A percentile compares a stretch with the other conserved stretches of the same genome.
Conservation (phyloP, 2,113 vertebrate species). For the Lamprologus tigripictilis region DNA sequence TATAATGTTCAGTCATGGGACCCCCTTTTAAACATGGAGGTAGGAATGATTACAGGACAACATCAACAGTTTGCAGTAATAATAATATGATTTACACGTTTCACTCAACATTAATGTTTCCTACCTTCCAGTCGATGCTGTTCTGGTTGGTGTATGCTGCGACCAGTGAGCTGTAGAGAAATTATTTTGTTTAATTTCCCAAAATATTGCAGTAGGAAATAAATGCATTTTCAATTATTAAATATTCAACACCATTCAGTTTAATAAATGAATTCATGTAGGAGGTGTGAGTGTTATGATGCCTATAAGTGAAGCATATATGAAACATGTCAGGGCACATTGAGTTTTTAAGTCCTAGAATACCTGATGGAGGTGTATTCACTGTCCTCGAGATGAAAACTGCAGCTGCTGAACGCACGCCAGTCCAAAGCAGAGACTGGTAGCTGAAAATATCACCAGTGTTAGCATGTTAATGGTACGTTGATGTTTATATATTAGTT, state of each 20-base stretch:
- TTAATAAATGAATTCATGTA: not conserved
- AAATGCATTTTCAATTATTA: not conserved
- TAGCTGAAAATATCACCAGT: not conserved
- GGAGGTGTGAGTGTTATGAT: too few species aligned
- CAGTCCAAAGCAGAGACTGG: not conserved
- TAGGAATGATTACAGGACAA: not conserved
- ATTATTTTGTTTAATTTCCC: not conserved
- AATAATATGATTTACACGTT: not conserved
- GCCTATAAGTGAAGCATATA: not conserved
- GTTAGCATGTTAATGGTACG: not conserved
- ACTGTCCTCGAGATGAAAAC: not conserved
- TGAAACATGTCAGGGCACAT: not conserved
- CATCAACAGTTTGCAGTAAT: not conserved
- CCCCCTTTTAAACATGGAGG: not conserved
- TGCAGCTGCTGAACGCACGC: not conserved
- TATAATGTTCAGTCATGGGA: too few species aligned
- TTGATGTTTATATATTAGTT: not conserved
- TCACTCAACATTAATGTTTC: not conserved
- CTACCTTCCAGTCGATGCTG: not conserved
- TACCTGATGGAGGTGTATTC: not conserved
- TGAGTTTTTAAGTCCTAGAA: not conserved
- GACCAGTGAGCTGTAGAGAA: not conserved
- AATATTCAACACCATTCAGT: not conserved
- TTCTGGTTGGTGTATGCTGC: not conserved
- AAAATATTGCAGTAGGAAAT: not conserved